Evolutionary conservation across 1,140 invertebrate species (phyloP).

Genomic region (Formica selysi): DNA sequence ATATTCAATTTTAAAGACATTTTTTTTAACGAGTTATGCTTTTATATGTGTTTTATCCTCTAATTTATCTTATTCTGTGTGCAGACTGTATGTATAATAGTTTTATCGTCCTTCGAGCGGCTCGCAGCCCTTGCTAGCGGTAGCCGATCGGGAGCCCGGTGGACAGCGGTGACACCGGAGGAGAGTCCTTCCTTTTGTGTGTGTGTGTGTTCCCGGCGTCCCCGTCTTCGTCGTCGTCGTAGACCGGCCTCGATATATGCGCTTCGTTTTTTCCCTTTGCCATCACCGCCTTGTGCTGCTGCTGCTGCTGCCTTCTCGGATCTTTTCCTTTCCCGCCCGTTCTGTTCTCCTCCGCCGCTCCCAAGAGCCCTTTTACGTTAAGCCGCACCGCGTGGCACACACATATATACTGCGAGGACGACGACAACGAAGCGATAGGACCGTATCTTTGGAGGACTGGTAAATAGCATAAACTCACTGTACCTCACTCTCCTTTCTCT

Average conservation of each 20-base stretch:
- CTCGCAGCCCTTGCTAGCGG: constrained; percentile 78
- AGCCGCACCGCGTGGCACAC: constrained; percentile 82
- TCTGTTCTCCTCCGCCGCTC: constrained; percentile 60
- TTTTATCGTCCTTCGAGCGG: constrained; percentile 53
- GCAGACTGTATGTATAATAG: background rate
- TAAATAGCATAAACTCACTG: constrained; percentile 76
- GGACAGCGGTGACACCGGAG: constrained; percentile 74
- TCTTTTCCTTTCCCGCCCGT: constrained; percentile 79
- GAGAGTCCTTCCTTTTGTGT: constrained; percentile 78
- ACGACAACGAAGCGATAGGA: constrained; percentile 66
- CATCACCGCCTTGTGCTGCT: constrained; percentile 51
- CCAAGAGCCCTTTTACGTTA: constrained; percentile 80
- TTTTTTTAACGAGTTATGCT: background rate
- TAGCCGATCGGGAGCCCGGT: constrained; percentile 79
- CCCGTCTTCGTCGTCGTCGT: constrained; percentile 76
- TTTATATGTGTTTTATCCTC: background rate
- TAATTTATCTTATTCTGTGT: background rate
- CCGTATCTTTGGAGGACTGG: constrained; percentile 68
- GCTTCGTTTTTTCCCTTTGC: constrained; percentile 83
- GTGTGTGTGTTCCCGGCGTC: constrained; percentile 72
- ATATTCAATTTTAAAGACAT: background rate
- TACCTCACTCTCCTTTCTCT: constrained; percentile 66
- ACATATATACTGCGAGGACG: constrained; percentile 23
- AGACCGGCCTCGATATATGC: constrained; percentile 78
- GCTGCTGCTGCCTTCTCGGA: constrained; percentile 77